A percentile compares a stretch with the other conserved stretches of the same genome.
phyloP scores from a whole-genome alignment of 2,888 invertebrate genomes.

The Odontocolon sp. region DNA sequence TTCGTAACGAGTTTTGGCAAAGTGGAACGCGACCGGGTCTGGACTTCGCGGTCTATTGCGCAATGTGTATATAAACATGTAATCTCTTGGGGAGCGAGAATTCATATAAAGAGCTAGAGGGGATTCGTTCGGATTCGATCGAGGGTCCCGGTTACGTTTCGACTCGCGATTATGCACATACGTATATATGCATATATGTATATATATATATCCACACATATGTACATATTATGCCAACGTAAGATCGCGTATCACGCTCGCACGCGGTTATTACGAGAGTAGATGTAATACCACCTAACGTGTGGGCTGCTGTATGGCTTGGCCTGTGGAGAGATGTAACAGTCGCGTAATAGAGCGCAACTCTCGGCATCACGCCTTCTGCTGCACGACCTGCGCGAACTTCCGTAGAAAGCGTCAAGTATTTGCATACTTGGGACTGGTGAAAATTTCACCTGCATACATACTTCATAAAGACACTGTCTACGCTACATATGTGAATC shows the following conservation, averaged over 20 bases:
- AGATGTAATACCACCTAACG: conserved; percentile 52
- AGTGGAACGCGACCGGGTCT: conserved; percentile 44
- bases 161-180: neutral
- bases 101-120: neutral
- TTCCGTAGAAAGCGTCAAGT: conserved; percentile 71
- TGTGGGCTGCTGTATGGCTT: conserved; percentile 9
- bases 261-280: conserved; percentile 55
- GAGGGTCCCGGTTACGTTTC: conserved; percentile 41
- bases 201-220: neutral
- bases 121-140: conserved; percentile 16
- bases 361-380: conserved; percentile 16
- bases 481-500: no score
- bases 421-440: conserved; percentile 65
- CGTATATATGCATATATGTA: neutral
- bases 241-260: conserved; percentile 52
- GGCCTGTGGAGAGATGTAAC: conserved; percentile 27
- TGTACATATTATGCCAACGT: conserved; percentile 36
- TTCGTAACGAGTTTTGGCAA: conserved; percentile 46
- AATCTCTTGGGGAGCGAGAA: conserved; percentile 24
- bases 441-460: neutral
- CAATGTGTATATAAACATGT: conserved; percentile 25
- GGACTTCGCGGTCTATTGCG: conserved; percentile 16
- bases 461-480: no score
- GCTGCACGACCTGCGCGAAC: conserved; percentile 60
- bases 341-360: conserved; percentile 52